Evolutionary conservation across 2,888 invertebrate genomes (phyloP).

Genomic region (Agrochola lychnidis): DNA sequence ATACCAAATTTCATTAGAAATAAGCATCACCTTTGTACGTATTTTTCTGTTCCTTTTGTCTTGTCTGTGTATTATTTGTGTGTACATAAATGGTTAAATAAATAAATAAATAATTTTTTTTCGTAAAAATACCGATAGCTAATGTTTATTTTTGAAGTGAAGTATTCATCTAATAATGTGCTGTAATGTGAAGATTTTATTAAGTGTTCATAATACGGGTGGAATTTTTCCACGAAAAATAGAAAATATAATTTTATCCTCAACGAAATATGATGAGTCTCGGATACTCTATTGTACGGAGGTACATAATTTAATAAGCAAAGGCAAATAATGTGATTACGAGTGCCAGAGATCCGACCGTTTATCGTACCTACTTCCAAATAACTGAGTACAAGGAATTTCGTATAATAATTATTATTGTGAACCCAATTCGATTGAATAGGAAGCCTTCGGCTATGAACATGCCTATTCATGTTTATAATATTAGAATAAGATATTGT

Average conservation of each 20-base stretch:
- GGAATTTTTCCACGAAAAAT: constrained; percentile 8
- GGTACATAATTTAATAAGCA: constrained; percentile 40
- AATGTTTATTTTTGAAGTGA: constrained; percentile 16
- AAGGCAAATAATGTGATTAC: constrained; percentile 38
- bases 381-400: constrained; percentile 26
- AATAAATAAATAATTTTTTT: too few relatives aligned
- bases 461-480: constrained; percentile 8
- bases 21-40: too few relatives aligned
- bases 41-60: too few relatives aligned
- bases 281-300: constrained; percentile 16
- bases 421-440: constrained; percentile 41
- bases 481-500: constrained; percentile 1
- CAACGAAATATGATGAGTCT: constrained; percentile 21
- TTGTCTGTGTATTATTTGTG: too few relatives aligned
- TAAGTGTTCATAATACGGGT: constrained; percentile 12
- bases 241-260: constrained; percentile 20
- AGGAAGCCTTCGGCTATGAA: constrained; percentile 24
- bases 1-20: too few relatives aligned
- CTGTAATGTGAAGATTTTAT: constrained; percentile 18
- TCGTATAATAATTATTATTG: constrained; percentile 36
- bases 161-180: constrained; percentile 30
- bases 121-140: background rate
- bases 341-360: constrained; percentile 22
- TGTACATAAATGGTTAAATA: too few relatives aligned
- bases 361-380: constrained; percentile 22